Base-by-base conservation (phyloP, 1,140 invertebrate genomes). In the Anoplolepis gracilipes region DNA sequence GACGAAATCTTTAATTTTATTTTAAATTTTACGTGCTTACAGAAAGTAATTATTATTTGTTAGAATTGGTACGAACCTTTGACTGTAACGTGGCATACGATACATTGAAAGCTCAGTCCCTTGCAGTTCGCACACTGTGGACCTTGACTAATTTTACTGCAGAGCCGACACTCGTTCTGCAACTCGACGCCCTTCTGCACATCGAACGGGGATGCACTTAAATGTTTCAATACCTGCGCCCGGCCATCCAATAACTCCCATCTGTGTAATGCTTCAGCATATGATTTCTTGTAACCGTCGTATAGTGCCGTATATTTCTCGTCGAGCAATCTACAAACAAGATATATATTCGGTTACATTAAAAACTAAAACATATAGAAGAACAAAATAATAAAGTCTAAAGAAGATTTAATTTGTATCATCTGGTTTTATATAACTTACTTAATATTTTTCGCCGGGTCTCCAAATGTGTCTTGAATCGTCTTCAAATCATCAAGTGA, bases 221-320 rank as follows among this genome's bases (percentile, higher is more conserved):
- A 96, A 89, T 97, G 97, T 93, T 99, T 99, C 85, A 98, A 95
- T 25, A 99, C 96, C 95, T 97, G 93, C 30, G 98, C 97, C 89
- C 98, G 96, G 36, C 98, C 97, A 91, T 98, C 97, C 7, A 98
- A 94, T 28, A 99, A 94, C 87, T 97, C 96, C 97, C 97, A 97
- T 8, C 97, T 95, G 91, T 98, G 98, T 8, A 99, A 95, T 25
- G 99, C 97, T 91, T 99, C 98, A 0, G 98, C 98, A 93, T 99
- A 99, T 0, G 97, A 96, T 85, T 97, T 96, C 92, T 98, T 99
- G 88, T 98, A 98, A 69, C 97, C 96, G 92, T 99, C 98, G 92
- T 98, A 99, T 3, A 98, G 94, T 33, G 95, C 92, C 87, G 93
- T 95, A 87, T 94, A 94, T 85, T 93, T 96, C 36, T 95, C 96